Percentiles rank a stretch among this genome's conserved stretches.
These are phyloP conservation scores for Drosophila nasuta DNA, from an alignment of 1,140 invertebrate genomes.

Conservation along the genomic window DNA sequence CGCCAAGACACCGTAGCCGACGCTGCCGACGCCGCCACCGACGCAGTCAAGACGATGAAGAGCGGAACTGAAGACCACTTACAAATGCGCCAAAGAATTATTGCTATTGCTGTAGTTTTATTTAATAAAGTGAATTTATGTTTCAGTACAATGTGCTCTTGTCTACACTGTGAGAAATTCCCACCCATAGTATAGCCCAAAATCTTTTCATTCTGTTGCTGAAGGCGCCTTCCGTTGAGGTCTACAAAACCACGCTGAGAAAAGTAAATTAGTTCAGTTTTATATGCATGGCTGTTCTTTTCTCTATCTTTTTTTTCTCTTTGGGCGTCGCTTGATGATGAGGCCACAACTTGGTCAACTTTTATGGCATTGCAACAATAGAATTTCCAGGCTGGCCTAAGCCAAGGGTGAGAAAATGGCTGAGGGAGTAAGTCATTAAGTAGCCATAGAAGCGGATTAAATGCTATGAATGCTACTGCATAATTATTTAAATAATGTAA, in stretches of 20 bases:
- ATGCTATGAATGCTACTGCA: conserved; percentile 1
- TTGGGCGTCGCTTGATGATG: neutral
- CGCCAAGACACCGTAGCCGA: conserved; percentile 48
- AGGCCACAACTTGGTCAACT: conserved; percentile 62
- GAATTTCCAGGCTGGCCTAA: conserved; percentile 11
- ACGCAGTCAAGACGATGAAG: conserved; percentile 23
- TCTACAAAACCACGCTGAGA: conserved; percentile 58
- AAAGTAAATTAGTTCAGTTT: conserved; percentile 75
- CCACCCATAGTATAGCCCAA: conserved; percentile 33
- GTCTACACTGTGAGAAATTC: conserved; percentile 75
- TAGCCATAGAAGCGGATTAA: conserved; percentile 11
- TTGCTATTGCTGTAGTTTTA: conserved; percentile 74
- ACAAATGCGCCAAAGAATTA: conserved; percentile 77
- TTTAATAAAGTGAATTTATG: conserved; percentile 80
- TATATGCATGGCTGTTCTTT: conserved; percentile 53
- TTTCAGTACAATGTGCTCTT: conserved; percentile 59
- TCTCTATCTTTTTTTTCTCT: conserved; percentile 2
- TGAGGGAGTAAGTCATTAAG: conserved; percentile 31
- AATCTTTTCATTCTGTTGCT: conserved; percentile 5
- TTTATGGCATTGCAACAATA: conserved; percentile 74
- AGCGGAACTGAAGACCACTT: conserved; percentile 59
- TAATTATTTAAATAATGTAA: conserved; percentile 10
- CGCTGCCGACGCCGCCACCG: neutral
- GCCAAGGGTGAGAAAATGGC: conserved; percentile 5
- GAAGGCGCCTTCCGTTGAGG: conserved; percentile 5